phyloP scores from a whole-genome alignment of 2,113 vertebrate species.

The Colossoma macropomum region DNA sequence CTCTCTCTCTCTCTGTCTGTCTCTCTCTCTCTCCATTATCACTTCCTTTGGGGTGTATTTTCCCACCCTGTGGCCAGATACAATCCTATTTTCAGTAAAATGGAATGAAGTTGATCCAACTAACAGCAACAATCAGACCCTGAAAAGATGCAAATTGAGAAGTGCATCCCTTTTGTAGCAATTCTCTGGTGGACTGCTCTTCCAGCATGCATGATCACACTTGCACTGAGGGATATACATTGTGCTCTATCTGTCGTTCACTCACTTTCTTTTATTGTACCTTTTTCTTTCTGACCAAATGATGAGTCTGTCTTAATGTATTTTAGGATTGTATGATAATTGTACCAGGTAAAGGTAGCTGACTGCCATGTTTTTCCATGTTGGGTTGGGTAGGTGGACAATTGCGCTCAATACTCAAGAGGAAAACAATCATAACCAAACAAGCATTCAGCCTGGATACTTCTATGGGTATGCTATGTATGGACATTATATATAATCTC shows the following conservation, averaged over 20 bases:
- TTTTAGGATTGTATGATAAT: too few relatives aligned
- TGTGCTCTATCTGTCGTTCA: background rate
- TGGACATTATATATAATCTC: too few relatives aligned
- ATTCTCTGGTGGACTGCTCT: slow-evolving; percentile 5
- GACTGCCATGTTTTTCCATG: too few relatives aligned
- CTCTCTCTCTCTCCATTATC: too few relatives aligned
- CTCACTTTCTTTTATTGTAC: background rate
- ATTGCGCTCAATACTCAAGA: too few relatives aligned
- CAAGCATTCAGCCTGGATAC: too few relatives aligned
- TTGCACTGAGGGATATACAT: background rate
- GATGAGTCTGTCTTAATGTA: too few relatives aligned
- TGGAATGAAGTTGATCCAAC: background rate
- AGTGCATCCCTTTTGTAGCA: background rate
- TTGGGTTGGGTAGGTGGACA: too few relatives aligned
- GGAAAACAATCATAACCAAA: too few relatives aligned
- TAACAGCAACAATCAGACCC: background rate
- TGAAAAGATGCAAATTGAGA: slow-evolving; percentile 22
- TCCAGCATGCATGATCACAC: background rate
- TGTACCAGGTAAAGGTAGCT: too few relatives aligned
- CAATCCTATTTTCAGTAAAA: background rate
- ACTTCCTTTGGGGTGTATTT: background rate
- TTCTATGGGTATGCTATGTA: too few relatives aligned
- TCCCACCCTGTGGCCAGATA: background rate
- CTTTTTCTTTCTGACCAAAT: background rate
- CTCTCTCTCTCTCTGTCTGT: too few relatives aligned